phyloP scores from a whole-genome alignment of 2,113 vertebrate species.

The Thinocorus orbignyianus region DNA sequence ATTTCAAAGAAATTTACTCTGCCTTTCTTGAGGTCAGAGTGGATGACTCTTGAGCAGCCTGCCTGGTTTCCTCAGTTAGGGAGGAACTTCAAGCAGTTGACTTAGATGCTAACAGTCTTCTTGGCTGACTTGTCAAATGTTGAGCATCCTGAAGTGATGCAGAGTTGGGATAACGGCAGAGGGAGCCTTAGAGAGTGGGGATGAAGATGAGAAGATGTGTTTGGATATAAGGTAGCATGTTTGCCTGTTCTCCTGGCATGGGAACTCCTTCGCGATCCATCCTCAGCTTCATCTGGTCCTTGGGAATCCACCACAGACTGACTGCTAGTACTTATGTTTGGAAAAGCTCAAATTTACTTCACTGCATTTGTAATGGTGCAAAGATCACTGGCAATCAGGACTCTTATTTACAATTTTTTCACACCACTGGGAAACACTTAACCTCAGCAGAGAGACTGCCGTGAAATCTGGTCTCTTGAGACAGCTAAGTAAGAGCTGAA shows the following conservation, averaged over 20 bases:
- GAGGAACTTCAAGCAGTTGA: not conserved
- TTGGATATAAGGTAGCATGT: not conserved
- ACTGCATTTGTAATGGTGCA: not conserved
- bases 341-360: not conserved
- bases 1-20: not conserved
- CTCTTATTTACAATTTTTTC: not conserved
- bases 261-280: not conserved
- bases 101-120: not conserved
- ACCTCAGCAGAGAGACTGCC: not conserved
- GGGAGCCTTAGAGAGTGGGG: not conserved
- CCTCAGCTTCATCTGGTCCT: not conserved
- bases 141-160: not conserved
- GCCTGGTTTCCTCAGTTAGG: not conserved
- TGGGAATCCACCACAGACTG: not conserved
- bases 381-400: not conserved
- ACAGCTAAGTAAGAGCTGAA: not conserved
- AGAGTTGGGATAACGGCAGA: not conserved
- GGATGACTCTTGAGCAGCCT: not conserved
- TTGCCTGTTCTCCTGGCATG: not conserved
- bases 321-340: not conserved
- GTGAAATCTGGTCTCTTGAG: not conserved
- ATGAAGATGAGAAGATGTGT: rapidly evolving
- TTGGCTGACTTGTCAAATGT: not conserved
- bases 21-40: not conserved
- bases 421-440: not conserved